Evolutionary conservation across 2,113 vertebrate species (phyloP).

Genomic region (Thomomys bottae): DNA sequence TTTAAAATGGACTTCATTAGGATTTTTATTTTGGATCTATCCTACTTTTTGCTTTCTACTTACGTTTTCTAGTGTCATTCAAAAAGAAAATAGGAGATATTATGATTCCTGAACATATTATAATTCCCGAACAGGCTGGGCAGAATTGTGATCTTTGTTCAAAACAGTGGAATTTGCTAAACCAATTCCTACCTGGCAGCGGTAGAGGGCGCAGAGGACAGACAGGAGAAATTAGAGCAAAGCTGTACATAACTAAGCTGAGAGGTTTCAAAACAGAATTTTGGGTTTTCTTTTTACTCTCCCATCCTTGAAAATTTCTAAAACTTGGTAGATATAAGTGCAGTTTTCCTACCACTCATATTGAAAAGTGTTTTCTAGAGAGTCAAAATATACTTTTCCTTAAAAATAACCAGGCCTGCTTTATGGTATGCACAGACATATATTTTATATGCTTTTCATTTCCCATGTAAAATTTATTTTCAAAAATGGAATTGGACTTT

Average conservation of each 20-base stretch:
- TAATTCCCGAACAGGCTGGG: neutral
- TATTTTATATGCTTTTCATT: neutral
- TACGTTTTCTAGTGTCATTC: neutral
- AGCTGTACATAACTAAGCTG: neutral
- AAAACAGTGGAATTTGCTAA: neutral
- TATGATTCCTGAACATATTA: neutral
- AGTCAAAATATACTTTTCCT: neutral
- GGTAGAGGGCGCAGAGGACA: slow-evolving; percentile 60
- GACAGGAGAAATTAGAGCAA: neutral
- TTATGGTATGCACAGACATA: neutral
- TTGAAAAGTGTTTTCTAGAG: neutral
- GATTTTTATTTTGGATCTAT: slow-evolving; percentile 30
- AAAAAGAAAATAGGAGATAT: neutral
- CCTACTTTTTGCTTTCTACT: neutral
- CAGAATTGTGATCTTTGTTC: neutral
- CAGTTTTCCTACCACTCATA: neutral
- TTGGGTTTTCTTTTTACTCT: slow-evolving; percentile 23
- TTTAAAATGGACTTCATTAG: neutral
- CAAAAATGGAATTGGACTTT: neutral
- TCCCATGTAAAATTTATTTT: slow-evolving; percentile 4
- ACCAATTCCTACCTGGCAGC: neutral
- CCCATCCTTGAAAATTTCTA: slow-evolving; percentile 2
- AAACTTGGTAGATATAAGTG: neutral
- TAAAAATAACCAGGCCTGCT: neutral
- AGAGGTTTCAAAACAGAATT: slow-evolving; percentile 6